These are phyloP conservation scores for Heliconius ismenius DNA, from an alignment of 2,888 invertebrate species.

Conservation along the genomic window DNA sequence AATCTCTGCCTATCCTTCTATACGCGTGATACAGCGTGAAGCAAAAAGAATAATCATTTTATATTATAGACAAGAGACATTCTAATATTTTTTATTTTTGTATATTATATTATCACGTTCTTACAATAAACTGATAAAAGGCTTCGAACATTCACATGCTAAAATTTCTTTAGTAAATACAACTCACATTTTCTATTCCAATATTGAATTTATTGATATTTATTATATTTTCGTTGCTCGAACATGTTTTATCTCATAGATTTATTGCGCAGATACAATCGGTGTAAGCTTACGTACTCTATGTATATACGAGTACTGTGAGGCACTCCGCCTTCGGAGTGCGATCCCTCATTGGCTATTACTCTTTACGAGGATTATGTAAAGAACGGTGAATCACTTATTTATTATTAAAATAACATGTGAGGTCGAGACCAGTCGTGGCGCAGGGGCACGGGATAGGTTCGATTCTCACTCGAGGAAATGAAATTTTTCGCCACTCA, in stretches of 20 bases:
- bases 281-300: conserved; percentile 63
- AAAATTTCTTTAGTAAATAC: conserved; percentile 41
- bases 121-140: conserved; percentile 32
- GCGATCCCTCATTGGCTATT: conserved; percentile 43
- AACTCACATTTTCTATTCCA: conserved; percentile 51
- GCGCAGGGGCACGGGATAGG: too few species aligned
- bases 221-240: conserved; percentile 57
- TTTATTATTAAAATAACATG: conserved; percentile 13
- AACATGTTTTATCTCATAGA: conserved; percentile 69
- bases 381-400: conserved; percentile 35
- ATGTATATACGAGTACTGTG: conserved; percentile 54
- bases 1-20: too few species aligned
- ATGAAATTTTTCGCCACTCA: too few species aligned
- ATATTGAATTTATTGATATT: conserved; percentile 56
- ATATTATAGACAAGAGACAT: conserved; percentile 21
- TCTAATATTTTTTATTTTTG: conserved; percentile 32
- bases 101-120: conserved; percentile 35
- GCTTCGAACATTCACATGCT: conserved; percentile 33
- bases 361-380: conserved; percentile 40
- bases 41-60: background rate
- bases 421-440: too few species aligned
- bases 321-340: conserved; percentile 55
- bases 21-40: too few species aligned
- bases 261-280: conserved; percentile 78
- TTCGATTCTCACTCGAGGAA: too few species aligned